Percentiles rank a stretch among this genome's conserved stretches.
Conservation (phyloP, 2,113 vertebrate genomes). For the Leptosomus discolor region DNA sequence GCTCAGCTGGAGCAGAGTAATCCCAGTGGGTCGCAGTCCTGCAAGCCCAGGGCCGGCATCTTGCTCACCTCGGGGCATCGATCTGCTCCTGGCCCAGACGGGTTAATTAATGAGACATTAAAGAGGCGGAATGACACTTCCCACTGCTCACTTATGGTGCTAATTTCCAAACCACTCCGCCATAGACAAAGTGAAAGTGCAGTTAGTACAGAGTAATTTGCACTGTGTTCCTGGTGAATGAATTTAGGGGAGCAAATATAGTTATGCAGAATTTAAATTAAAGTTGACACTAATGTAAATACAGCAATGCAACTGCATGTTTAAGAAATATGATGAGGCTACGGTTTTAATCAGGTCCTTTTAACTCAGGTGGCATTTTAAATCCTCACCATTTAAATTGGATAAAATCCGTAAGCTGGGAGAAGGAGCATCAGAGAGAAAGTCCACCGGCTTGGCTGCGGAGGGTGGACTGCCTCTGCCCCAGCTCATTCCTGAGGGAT, state of each 20-base stretch:
- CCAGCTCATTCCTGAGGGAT: neutral
- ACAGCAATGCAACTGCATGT: constrained; percentile 70
- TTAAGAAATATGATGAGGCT: constrained; percentile 77
- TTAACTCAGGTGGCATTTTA: constrained; percentile 74
- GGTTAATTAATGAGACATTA: constrained; percentile 78
- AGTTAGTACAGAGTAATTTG: constrained; percentile 75
- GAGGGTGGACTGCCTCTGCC: neutral
- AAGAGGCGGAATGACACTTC: constrained; percentile 75
- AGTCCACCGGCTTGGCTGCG: accelerated
- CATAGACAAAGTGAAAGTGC: constrained; percentile 75
- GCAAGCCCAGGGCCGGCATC: neutral
- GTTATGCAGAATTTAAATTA: constrained; percentile 83
- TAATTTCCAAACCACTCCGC: constrained; percentile 76
- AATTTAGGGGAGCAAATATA: constrained; percentile 79
- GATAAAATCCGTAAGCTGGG: constrained; percentile 61
- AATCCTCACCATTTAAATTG: constrained; percentile 75
- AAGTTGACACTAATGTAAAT: constrained; percentile 81
- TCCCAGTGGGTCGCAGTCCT: accelerated
- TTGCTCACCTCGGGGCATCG: neutral
- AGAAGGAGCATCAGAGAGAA: neutral
- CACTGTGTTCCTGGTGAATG: constrained; percentile 62
- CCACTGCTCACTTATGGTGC: constrained; percentile 68
- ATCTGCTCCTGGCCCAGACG: neutral
- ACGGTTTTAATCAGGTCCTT: constrained; percentile 79
- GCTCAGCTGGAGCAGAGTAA: neutral